A percentile compares a stretch with the other conserved stretches of the same genome.
phyloP scores from a whole-genome alignment of 1,140 invertebrate species.

The Drepana arcuata region DNA sequence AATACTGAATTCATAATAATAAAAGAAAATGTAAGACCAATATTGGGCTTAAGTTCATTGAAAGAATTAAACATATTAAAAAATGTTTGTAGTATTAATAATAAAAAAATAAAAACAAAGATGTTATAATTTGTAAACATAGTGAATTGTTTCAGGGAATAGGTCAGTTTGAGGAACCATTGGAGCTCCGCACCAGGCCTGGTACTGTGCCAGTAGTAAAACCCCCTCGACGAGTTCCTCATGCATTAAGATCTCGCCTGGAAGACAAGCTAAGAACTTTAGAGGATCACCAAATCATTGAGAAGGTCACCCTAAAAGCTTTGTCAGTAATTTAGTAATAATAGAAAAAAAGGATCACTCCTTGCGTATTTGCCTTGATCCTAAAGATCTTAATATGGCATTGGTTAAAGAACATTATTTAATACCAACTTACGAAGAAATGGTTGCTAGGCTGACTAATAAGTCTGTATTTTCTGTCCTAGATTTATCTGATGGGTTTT shows the following conservation, averaged over 20 bases:
- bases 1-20: too few species aligned
- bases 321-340: not conserved
- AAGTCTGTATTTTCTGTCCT: not conserved
- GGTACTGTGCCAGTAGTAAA: not conserved
- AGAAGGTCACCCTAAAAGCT: not conserved
- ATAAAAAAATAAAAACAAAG: too few species aligned
- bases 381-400: constrained; percentile 36
- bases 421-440: constrained; percentile 23
- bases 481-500: constrained; percentile 1
- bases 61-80: not conserved
- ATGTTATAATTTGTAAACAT: not conserved
- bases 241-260: not conserved
- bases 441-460: not conserved
- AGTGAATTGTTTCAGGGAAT: constrained; percentile 1
- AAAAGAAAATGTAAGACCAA: too few species aligned
- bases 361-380: constrained; percentile 41
- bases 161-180: constrained; percentile 1
- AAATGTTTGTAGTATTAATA: too few species aligned
- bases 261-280: not conserved
- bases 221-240: not conserved
- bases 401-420: constrained; percentile 24
- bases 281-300: not conserved
- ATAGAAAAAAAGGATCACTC: constrained; percentile 20
- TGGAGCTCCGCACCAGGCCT: not conserved
- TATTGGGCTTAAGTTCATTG: too few species aligned